phyloP scores from a whole-genome alignment of 2,113 vertebrate genomes.

The Talpa occidentalis region DNA sequence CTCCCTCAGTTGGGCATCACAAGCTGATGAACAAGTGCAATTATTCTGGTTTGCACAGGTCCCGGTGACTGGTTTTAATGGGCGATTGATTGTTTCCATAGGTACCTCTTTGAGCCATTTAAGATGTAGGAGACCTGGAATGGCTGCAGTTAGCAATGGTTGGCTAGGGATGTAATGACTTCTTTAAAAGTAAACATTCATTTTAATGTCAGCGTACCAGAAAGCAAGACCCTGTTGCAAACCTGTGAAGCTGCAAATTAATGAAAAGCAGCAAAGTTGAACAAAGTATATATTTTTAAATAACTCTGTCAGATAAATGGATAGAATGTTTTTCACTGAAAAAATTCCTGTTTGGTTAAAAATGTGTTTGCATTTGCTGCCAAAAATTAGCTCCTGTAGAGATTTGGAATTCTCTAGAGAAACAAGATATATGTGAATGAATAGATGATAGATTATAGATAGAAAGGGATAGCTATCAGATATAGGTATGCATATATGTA shows the following conservation, averaged over 20 bases:
- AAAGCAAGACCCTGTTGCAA: conserved; percentile 66
- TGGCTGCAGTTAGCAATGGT: conserved; percentile 60
- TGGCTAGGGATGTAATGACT: conserved; percentile 49
- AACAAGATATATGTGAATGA: not conserved
- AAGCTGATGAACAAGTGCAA: not conserved
- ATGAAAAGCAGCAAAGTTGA: conserved; percentile 52
- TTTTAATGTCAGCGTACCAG: conserved; percentile 64
- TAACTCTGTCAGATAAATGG: not conserved
- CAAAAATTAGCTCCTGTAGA: conserved; percentile 33
- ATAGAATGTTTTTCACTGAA: conserved; percentile 48
- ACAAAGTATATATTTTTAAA: not conserved
- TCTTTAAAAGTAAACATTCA: conserved; percentile 73
- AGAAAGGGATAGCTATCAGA: not conserved
- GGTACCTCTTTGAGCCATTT: not conserved
- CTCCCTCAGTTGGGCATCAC: not conserved
- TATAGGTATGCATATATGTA: not conserved
- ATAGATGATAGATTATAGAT: not conserved
- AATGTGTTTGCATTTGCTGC: conserved; percentile 35
- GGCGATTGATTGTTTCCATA: not conserved
- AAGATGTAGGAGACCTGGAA: conserved; percentile 33
- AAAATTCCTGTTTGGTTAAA: not conserved
- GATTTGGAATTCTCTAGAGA: not conserved
- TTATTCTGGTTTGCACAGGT: not conserved
- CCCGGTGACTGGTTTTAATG: not conserved
- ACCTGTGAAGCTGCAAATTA: conserved; percentile 25